These are phyloP conservation scores for Drosophila parabipectinata DNA, from an alignment of 1,140 invertebrate species.

Conservation along the genomic window DNA sequence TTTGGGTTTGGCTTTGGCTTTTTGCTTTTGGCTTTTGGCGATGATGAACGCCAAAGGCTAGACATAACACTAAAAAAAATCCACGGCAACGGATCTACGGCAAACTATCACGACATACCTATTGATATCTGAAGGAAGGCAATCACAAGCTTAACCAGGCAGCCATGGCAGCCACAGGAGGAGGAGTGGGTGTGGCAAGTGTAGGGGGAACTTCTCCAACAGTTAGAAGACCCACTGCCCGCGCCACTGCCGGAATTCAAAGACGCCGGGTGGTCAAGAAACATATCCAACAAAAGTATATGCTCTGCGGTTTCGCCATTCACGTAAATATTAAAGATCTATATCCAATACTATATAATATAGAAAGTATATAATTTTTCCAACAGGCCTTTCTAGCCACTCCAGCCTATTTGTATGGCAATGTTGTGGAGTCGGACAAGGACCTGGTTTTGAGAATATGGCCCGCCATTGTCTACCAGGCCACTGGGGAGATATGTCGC, in stretches of 20 bases:
- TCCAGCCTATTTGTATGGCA: constrained; percentile 79
- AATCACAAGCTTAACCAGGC: constrained; percentile 7
- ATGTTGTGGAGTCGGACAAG: constrained; percentile 80
- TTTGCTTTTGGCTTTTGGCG: constrained; percentile 38
- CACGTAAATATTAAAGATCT: constrained; percentile 67
- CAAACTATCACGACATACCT: too few species aligned
- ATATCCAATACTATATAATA: neutral
- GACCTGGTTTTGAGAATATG: constrained; percentile 79
- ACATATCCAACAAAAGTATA: constrained; percentile 83
- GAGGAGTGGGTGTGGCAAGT: constrained; percentile 14
- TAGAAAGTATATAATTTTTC: neutral
- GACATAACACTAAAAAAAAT: constrained; percentile 55
- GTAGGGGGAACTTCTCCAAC: constrained; percentile 4
- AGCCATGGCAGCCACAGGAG: constrained; percentile 42
- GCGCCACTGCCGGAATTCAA: constrained; percentile 77
- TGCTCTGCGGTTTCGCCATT: constrained; percentile 83
- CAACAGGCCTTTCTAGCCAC: constrained; percentile 78
- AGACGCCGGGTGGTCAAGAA: constrained; percentile 80
- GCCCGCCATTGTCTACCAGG: constrained; percentile 82
- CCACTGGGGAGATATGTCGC: constrained; percentile 76
- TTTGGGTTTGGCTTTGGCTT: constrained; percentile 17
- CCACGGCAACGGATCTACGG: constrained; percentile 14
- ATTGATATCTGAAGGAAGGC: neutral
- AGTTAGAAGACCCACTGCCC: constrained; percentile 56
- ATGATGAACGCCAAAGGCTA: constrained; percentile 71